Base-by-base conservation (phyloP, 1,140 invertebrate genomes). In the Arion vulgaris region DNA sequence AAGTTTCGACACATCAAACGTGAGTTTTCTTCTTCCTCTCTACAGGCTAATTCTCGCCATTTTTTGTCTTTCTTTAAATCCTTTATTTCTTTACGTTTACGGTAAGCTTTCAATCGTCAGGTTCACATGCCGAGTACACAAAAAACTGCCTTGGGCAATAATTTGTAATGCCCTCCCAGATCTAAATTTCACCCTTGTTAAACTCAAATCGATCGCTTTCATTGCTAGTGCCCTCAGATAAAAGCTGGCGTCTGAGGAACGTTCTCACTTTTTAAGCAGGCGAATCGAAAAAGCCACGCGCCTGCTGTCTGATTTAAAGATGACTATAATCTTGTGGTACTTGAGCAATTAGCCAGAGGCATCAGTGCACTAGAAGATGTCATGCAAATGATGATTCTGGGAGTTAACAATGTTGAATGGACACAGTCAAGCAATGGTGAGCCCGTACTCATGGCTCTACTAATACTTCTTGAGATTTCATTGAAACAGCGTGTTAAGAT, bases 241-340 rank as follows among this genome's bases (percentile, higher is more conserved):
- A 57, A 57, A 57, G 51, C 51, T 57, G 9, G 2, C 9, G 51
- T 57, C 17, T 19, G 51, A 57, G 68, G 68, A 28, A 34, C 32
- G 28, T 69, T n/a, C 32, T 17, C 68, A 69, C 28, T 69, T 39
- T 49, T 49, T 45, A 74, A 26, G 72, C 9, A 36, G 72, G 13
- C 28, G 36, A 74, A 74, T 74, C 38, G 72, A 74, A 45, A 73
- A 45, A 28, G 45, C 2, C n/a, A 28, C 72, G 72, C 72, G 72
- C 39, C 72, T 11, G 1, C 17, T 39, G 72, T 74, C 72, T 74
- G 72, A 74, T n/a, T 74, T 74, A 74, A 41, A 74, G 72, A 74
- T 45, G 41, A 28, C 72, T 26, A 28, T 74, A 74, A 74, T 74
- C 39, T 74, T 1, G 36, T 39, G 45, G 1, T 26, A 74, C 72